Percentiles rank a stretch among this genome's conserved stretches.
Conservation (phyloP, 2,888 invertebrate genomes). For the Cheilosia urbana region DNA sequence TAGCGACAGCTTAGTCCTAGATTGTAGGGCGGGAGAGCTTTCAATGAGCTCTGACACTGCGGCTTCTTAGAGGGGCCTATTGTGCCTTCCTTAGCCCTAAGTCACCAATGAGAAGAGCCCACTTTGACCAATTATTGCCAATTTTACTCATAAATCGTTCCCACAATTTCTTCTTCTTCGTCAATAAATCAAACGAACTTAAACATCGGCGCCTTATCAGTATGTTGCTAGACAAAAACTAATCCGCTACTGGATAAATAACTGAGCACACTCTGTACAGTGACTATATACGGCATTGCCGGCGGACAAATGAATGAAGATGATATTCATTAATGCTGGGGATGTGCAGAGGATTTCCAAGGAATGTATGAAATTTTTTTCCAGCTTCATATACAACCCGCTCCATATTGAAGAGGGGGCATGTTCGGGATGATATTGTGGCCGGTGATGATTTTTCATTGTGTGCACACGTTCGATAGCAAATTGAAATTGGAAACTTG, state of each 20-base stretch:
- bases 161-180: background rate
- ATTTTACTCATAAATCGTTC: background rate
- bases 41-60: too few species aligned
- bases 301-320: slow-evolving; percentile 53
- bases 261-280: slow-evolving; percentile 23
- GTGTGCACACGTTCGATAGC: slow-evolving; percentile 64
- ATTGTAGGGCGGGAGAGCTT: too few species aligned
- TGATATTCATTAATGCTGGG: slow-evolving; percentile 66
- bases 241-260: slow-evolving; percentile 44
- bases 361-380: slow-evolving; percentile 52
- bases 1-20: too few species aligned
- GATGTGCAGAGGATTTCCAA: slow-evolving; percentile 59
- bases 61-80: too few species aligned
- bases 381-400: background rate
- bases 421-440: slow-evolving; percentile 52
- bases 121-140: too few species aligned
- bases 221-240: background rate
- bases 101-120: too few species aligned
- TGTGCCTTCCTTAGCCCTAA: too few species aligned
- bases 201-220: slow-evolving; percentile 17
- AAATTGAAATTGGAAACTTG: slow-evolving; percentile 74
- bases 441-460: slow-evolving; percentile 71
- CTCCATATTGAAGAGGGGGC: background rate
- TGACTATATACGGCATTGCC: slow-evolving; percentile 3
- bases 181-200: slow-evolving; percentile 15